These are phyloP conservation scores for Mimumesa dahlbomi DNA, from an alignment of 2,888 invertebrate genomes.

Conservation along the genomic window DNA sequence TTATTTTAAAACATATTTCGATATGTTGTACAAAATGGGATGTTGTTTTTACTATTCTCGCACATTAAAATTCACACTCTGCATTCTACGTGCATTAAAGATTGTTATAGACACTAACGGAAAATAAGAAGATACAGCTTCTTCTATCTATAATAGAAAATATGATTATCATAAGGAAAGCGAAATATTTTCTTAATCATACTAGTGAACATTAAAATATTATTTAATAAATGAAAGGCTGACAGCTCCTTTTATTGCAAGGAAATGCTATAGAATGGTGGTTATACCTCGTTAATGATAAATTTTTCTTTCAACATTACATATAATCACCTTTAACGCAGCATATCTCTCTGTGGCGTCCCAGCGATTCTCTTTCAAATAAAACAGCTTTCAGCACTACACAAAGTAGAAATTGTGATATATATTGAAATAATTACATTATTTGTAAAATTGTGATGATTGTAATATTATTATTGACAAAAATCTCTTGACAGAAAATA, in stretches of 20 bases:
- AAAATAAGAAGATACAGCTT: conserved; percentile 11
- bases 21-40: conserved; percentile 14
- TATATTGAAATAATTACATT: conserved; percentile 58
- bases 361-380: conserved; percentile 35
- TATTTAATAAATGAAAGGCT: conserved; percentile 58
- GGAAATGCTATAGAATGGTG: conserved; percentile 35
- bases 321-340: conserved; percentile 28
- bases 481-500: conserved; percentile 53
- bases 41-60: conserved; percentile 16
- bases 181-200: conserved; percentile 59
- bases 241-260: conserved; percentile 46
- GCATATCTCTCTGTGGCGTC: conserved; percentile 36
- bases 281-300: conserved; percentile 29
- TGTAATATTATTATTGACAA: conserved; percentile 57
- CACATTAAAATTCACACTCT: conserved; percentile 16
- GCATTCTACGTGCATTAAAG: conserved; percentile 24
- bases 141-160: conserved; percentile 25
- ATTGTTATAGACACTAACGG: conserved; percentile 26
- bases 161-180: conserved; percentile 35
- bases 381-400: conserved; percentile 57
- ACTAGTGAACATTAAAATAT: conserved; percentile 44
- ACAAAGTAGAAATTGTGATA: conserved; percentile 65
- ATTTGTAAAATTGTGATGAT: conserved; percentile 62
- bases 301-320: conserved; percentile 32
- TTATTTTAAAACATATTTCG: conserved; percentile 35